Evolutionary conservation across 2,113 vertebrate genomes (phyloP).

Genomic region (Nesogale talazaci): DNA sequence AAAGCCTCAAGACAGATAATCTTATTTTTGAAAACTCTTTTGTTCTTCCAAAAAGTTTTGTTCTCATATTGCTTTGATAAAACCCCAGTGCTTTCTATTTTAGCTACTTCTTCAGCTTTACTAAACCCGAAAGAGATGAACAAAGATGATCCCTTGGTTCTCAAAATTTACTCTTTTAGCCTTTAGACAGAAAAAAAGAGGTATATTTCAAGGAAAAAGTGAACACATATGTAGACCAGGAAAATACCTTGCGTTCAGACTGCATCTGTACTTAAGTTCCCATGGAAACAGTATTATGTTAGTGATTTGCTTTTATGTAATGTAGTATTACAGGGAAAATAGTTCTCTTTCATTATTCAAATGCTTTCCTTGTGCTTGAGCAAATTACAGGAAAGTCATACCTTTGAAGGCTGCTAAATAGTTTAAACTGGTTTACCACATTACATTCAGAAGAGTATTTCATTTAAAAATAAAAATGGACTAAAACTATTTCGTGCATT

Average conservation of each 20-base stretch:
- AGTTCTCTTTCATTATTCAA: conserved; percentile 65
- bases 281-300: conserved; percentile 75
- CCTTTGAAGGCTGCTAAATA: conserved; percentile 35
- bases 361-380: conserved; percentile 45
- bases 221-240: conserved; percentile 59
- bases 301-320: conserved; percentile 74
- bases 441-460: conserved; percentile 37
- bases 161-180: conserved; percentile 61
- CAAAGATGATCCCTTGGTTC: conserved; percentile 60
- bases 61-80: not conserved
- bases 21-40: not conserved
- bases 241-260: conserved; percentile 64
- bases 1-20: not conserved
- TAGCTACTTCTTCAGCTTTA: not conserved
- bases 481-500: not conserved
- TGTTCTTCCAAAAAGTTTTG: not conserved
- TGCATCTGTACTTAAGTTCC: conserved; percentile 60
- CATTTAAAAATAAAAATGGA: conserved; percentile 51
- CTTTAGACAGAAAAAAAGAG: conserved; percentile 80
- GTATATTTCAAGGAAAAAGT: conserved; percentile 61
- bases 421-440: conserved; percentile 28
- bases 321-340: conserved; percentile 51
- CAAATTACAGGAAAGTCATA: conserved; percentile 68
- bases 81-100: not conserved
- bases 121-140: conserved; percentile 21